Evolutionary conservation across 2,888 invertebrate genomes (phyloP), one percentile per base, ranked within the genome.

Genomic region (Nomada hirtipes): DNA sequence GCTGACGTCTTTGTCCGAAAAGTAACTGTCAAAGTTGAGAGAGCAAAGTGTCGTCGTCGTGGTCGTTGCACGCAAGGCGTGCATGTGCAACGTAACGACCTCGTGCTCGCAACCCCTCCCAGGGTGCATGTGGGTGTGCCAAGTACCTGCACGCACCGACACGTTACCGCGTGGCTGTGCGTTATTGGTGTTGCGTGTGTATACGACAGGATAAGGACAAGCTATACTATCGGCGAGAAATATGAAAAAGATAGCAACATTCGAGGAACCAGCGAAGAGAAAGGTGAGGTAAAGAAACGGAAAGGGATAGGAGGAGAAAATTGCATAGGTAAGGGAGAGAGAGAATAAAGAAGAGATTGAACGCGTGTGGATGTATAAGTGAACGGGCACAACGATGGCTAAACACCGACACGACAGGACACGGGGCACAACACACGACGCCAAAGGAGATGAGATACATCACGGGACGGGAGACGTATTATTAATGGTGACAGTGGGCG

Each of bases 401-500:
- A 82, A 83, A 82, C 82, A 79, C 82, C 82, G 79, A 83, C 83
- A 72, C 74, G 82, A 82, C 75, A 83, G 82, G 82, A 83, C 83
- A 83, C 74, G 70, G 72, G 81, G 84, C 84, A 79, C 76, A 84
- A 82, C 80, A 63, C 83, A 85, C 86, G 83, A 85, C 88, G 90
- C 87, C 89, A 78, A 82, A 83, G 85, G 89, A 88, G 92, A 93
- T 92, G 93, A 93, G 93, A 93, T 93, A 93, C 93, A 93, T 93
- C 93, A 93, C 92, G 91, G 91, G 91, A 93, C 92, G 92, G 92
- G 92, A 92, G 93, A 93, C 93, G 93, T 93, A 93, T 93, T 93
- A 93, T 93, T 93, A 93, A 93, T 93, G 93, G 93, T 93, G 93
- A 93, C 93, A 93, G 93, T 93, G 93, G 93, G 93, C 93, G 93